A percentile compares a stretch with the other conserved stretches of the same genome.
phyloP scores from a whole-genome alignment of 2,797 vertebrate species.

The Euphonia xanthogaster region DNA sequence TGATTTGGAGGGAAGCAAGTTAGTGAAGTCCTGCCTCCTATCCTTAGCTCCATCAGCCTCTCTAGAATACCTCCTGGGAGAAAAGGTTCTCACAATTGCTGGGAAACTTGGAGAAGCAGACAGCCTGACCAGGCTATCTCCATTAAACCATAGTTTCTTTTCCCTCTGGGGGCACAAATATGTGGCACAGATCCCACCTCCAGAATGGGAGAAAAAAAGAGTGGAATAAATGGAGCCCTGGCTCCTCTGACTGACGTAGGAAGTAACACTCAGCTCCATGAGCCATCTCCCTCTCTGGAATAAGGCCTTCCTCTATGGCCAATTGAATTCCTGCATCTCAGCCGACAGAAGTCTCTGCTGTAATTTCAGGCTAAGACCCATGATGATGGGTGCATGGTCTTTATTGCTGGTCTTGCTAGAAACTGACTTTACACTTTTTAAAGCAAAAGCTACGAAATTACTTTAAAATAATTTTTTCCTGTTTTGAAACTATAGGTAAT shows the following conservation, averaged over 20 bases:
- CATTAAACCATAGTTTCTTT: background rate
- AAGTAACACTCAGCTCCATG: background rate
- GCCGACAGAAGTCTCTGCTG: background rate
- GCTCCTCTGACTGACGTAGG: background rate
- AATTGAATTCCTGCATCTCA: background rate
- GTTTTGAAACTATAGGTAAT: background rate
- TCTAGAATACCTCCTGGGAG: background rate
- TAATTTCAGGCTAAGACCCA: background rate
- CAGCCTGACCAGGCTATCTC: background rate
- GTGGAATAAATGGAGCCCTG: background rate
- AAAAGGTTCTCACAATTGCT: constrained; percentile 10
- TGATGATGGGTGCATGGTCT: background rate
- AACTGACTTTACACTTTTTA: background rate
- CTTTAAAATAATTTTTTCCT: background rate
- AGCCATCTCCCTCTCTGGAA: background rate
- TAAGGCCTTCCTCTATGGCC: background rate
- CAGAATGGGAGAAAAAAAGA: constrained; percentile 1
- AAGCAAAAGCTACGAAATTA: background rate
- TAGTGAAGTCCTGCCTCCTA: background rate
- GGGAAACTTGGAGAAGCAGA: constrained; percentile 11
- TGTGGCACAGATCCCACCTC: constrained; percentile 12
- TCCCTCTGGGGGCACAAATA: constrained; percentile 15
- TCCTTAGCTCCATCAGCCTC: background rate
- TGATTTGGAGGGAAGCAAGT: background rate
- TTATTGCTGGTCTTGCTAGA: background rate